Conservation (phyloP, 2,797 vertebrate species). For the Schizopygopsis malacanthus region DNA sequence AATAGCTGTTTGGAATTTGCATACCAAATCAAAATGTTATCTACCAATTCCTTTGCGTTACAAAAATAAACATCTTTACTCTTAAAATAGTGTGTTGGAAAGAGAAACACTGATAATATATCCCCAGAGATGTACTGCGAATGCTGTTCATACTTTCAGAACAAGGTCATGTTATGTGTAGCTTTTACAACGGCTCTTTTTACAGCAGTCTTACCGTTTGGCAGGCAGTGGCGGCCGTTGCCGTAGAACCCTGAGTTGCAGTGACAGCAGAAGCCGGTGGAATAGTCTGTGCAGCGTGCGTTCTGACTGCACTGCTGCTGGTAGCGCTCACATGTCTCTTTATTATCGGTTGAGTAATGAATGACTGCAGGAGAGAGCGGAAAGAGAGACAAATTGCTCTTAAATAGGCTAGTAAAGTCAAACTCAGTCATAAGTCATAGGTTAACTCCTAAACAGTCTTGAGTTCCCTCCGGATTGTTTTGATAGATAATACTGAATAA, state of each 20-base stretch:
- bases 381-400: slow-evolving; percentile 8
- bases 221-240: slow-evolving; percentile 90
- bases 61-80: slow-evolving; percentile 7
- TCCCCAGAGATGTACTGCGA: background rate
- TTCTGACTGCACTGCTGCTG: slow-evolving; percentile 86
- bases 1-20: slow-evolving; percentile 22
- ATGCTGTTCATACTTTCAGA: slow-evolving; percentile 23
- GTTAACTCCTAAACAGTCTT: background rate
- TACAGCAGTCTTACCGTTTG: slow-evolving; percentile 79
- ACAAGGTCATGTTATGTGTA: slow-evolving; percentile 19
- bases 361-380: slow-evolving; percentile 72
- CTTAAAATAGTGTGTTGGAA: background rate
- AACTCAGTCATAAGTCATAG: background rate
- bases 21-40: background rate
- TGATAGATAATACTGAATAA: background rate
- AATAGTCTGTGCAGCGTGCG: slow-evolving; percentile 88
- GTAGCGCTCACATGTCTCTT: slow-evolving; percentile 79
- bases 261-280: slow-evolving; percentile 90
- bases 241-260: slow-evolving; percentile 88
- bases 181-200: slow-evolving; percentile 30
- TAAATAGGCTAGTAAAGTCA: slow-evolving; percentile 3
- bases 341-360: slow-evolving; percentile 71
- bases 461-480: background rate
- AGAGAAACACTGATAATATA: background rate
- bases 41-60: background rate